Evolutionary conservation across 2,797 vertebrate genomes (phyloP), one percentile per base, ranked within the genome.

Genomic region (Arnoldichthys spilopterus): DNA sequence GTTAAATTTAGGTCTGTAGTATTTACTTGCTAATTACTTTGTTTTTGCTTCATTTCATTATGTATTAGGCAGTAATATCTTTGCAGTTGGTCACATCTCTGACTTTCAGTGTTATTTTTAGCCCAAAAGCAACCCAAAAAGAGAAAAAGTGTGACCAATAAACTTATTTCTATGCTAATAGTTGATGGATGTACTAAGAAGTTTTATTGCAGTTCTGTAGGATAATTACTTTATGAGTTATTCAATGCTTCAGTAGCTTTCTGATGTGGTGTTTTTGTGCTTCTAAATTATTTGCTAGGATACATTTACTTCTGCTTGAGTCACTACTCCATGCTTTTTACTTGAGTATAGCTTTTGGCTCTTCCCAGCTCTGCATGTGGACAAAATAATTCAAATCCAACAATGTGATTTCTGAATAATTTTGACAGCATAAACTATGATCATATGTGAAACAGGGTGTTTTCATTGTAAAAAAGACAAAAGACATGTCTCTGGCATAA

Each of bases 41-140:
- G 1, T 40, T 11, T 11, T 8, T 11, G 37, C 37, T 11, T 40
- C 7, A 9, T 40, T 9, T 67, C 69, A 68, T 12, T 9, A 66
- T 72, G 67, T 49, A 15, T 40, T 40, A 40, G 37, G 37, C 12
- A 11, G 12, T 11, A 40, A 82, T 80, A 74, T 81, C 26, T 56
- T 56, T 56, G 20, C n/a, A 3, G 7, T 56, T 56, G 22, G 22
- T 24, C 5, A 22, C 8, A 54, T 1, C 20, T 54, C 51, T 54
- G 51, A 24, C 6, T 22, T 56, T 26, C 12, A 8, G 11, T 9
- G n/a, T 26, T 56, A 40, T 40, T 40, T 40, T 40, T 11, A 53
- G 49, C 15, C 4, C 56, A 28, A 28, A 28, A 13, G 2, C 9
- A 8, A 2, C 1, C 2, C n/a, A 26, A 58, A 58, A 12, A 58